phyloP scores from a whole-genome alignment of 2,797 vertebrate species.

The Anguilla pacifica region DNA sequence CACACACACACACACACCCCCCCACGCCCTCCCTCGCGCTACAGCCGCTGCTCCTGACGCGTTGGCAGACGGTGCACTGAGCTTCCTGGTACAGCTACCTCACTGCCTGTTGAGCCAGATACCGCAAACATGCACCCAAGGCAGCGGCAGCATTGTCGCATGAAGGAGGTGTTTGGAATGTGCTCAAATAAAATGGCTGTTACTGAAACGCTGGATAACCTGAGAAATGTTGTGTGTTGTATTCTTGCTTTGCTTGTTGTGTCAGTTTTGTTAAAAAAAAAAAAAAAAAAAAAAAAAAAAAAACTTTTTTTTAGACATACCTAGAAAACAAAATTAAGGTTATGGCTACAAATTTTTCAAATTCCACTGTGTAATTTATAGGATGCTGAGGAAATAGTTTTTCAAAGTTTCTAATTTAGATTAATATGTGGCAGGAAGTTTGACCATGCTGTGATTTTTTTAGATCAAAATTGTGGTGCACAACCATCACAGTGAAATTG shows the following conservation, averaged over 20 bases:
- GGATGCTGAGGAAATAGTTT: neutral
- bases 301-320: neutral
- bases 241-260: neutral
- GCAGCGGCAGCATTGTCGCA: neutral
- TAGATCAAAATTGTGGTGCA: neutral
- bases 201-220: neutral
- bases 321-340: neutral
- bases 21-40: neutral
- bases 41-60: neutral
- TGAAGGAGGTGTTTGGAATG: neutral
- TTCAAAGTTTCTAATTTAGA: neutral
- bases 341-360: neutral
- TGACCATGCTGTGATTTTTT: neutral
- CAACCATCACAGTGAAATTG: neutral
- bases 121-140: too few species aligned
- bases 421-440: neutral
- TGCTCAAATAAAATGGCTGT: neutral
- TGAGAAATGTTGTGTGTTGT: neutral
- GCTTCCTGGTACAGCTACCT: constrained; percentile 1
- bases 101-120: constrained; percentile 15
- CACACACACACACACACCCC: neutral
- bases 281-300: neutral
- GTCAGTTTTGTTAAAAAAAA: neutral
- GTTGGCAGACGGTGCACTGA: constrained; percentile 27
- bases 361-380: neutral